Conservation (phyloP, 2,888 invertebrate genomes). For the Clitarchus hookeri region DNA sequence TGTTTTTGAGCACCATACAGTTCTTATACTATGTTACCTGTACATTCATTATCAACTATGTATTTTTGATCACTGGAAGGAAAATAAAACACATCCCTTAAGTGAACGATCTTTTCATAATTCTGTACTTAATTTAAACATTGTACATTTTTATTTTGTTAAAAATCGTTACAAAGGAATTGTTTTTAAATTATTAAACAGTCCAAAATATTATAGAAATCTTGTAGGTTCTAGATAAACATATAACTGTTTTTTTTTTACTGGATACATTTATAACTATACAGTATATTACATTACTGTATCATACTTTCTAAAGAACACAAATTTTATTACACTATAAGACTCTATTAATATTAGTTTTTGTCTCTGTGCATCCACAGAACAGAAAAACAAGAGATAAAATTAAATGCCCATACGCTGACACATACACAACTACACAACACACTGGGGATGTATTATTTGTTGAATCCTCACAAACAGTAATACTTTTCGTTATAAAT, state of each 20-base stretch:
- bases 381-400: neutral
- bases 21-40: neutral
- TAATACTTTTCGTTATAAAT: neutral
- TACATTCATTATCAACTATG: neutral
- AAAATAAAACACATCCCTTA: neutral
- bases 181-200: neutral
- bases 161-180: neutral
- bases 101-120: neutral
- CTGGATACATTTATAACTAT: neutral
- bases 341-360: neutral
- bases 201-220: neutral
- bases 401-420: constrained; percentile 1
- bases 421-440: neutral
- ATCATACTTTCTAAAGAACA: neutral
- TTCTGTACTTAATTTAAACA: neutral
- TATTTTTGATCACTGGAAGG: neutral
- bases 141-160: neutral
- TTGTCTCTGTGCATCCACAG: neutral
- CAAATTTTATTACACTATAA: neutral
- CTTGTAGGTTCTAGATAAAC: neutral
- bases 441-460: neutral
- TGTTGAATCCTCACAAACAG: neutral
- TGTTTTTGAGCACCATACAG: constrained; percentile 14
- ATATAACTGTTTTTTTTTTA: neutral
- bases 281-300: neutral